Evolutionary conservation across 2,113 vertebrate species (phyloP), one percentile per base, ranked within the genome.

Genomic region (Zosterops hypoxanthus): DNA sequence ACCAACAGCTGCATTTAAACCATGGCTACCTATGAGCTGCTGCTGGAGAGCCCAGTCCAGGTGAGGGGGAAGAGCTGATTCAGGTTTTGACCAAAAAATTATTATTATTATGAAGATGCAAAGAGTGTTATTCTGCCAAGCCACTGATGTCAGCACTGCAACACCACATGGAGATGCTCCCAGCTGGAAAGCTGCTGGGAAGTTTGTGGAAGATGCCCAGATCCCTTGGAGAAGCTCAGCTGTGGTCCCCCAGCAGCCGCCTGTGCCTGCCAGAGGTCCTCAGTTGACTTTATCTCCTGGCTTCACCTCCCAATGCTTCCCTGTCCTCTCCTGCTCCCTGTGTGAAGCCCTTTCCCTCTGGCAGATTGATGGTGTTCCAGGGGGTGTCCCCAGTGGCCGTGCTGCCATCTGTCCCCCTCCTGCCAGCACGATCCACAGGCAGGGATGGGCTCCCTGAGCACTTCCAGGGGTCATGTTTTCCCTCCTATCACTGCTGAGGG

Each of bases 351-450:
- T 91, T 56, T 87, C 84, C 42, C 71, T 36, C 57, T 72, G 82
- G 63, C 94, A 95, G 94, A 89, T 68, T 83, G 93, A 17, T 46
- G 81, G 57, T 22, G 26, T 41, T 29, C 46, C 0, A 14, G 65
- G 65, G 72, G 53, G 11, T 33, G 81, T 90, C 84, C 86, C 81
- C 66, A 33, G 86, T 2, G 66, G n/a, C 89, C 2, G 0, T 3
- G 49, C 49, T 89, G 86, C 93, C 92, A 95, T 95, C 96, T 96
- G 95, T 94, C 47, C 83, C 60, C 47, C 49, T 88, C 90, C 75
- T 4, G 0, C 73, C 23, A 65, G 53, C 84, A 72, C 69, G 34
- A 72, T 47, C 63, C 46, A 61, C 69, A 87, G 72, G 25, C 46
- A 72, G 52, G 63, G 50, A 69, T 69, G 83, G 31, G 29, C 55